phyloP scores from a whole-genome alignment of 2,797 vertebrate species.

The Premnoplex brunnescens region DNA sequence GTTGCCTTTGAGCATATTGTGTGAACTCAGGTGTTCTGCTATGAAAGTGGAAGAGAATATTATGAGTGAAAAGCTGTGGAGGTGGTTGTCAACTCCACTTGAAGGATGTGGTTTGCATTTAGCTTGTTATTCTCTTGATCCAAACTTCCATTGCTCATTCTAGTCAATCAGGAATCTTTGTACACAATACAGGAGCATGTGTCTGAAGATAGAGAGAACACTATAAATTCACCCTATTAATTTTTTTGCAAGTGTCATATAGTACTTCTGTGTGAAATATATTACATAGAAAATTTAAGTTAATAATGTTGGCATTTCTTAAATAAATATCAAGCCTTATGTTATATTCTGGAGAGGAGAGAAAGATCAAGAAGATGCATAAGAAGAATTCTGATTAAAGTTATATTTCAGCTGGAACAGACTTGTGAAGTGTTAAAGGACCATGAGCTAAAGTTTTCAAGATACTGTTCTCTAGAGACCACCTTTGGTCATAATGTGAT shows the following conservation, averaged over 20 bases:
- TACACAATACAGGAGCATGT: neutral
- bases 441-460: neutral
- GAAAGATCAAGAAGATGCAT: neutral
- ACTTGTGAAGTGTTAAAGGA: neutral
- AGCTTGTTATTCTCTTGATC: neutral
- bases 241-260: neutral
- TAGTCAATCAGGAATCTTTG: neutral
- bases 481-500: neutral
- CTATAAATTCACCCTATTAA: neutral
- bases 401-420: neutral
- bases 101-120: neutral
- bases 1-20: neutral
- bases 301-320: neutral
- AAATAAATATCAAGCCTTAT: neutral
- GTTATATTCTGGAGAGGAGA: neutral
- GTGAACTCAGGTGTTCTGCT: neutral
- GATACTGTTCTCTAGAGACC: neutral
- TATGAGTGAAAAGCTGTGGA: neutral
- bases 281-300: neutral
- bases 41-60: neutral
- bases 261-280: neutral
- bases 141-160: neutral
- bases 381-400: neutral
- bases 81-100: neutral
- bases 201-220: neutral